These are phyloP conservation scores for Aphelinus certus DNA, from an alignment of 1,140 invertebrate genomes.

Conservation along the genomic window DNA sequence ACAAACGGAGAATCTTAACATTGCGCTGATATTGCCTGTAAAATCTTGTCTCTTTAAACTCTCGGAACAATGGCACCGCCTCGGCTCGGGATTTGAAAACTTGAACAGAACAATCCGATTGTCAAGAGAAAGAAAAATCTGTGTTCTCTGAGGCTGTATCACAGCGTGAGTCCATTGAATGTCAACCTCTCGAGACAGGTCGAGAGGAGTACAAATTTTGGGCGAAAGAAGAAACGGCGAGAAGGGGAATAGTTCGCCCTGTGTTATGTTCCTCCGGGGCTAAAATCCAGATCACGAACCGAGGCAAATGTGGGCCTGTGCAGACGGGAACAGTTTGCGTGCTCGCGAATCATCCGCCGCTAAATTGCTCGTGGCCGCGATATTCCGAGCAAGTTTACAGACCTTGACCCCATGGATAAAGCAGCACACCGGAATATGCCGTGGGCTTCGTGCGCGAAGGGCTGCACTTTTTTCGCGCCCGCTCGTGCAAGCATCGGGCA, in stretches of 20 bases:
- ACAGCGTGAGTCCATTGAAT: too few species aligned
- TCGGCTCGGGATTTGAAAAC: not conserved
- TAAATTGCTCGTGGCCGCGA: constrained; percentile 12
- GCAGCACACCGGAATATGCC: too few species aligned
- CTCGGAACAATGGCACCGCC: not conserved
- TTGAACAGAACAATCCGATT: not conserved
- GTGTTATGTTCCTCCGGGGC: not conserved
- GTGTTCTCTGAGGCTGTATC: too few species aligned
- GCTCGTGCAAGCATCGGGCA: too few species aligned
- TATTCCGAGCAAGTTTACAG: constrained; percentile 8
- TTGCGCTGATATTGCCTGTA: constrained; percentile 16
- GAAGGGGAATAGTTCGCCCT: not conserved
- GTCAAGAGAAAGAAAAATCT: not conserved
- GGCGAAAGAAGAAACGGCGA: not conserved
- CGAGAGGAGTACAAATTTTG: not conserved
- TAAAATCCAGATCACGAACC: not conserved
- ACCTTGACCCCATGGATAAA: constrained; percentile 11
- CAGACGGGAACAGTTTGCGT: constrained; percentile 6
- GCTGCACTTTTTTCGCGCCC: too few species aligned
- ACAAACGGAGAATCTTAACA: not conserved
- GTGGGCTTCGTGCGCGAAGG: too few species aligned
- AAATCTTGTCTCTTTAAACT: not conserved
- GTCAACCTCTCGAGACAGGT: not conserved
- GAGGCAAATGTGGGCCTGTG: not conserved
- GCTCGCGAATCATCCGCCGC: constrained; percentile 10